These are phyloP conservation scores for Platorchestia sp. DNA, from an alignment of 1,140 invertebrate genomes.

Conservation along the genomic window DNA sequence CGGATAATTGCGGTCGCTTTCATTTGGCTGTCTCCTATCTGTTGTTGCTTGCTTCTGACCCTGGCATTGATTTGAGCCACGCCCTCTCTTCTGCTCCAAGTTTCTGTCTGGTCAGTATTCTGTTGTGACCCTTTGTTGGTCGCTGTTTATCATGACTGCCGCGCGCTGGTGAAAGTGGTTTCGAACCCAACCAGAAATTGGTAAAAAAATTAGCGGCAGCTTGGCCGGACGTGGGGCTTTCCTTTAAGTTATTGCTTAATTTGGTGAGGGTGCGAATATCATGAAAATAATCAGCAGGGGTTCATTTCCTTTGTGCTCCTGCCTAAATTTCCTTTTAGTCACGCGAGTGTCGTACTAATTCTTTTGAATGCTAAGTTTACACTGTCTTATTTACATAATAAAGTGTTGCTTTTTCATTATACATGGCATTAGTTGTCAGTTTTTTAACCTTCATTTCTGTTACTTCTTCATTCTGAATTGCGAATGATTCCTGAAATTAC, in stretches of 20 bases:
- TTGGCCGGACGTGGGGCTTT: neutral
- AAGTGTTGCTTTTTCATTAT: neutral
- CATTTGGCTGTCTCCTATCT: neutral
- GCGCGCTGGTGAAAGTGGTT: neutral
- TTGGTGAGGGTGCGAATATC: neutral
- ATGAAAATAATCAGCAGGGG: neutral
- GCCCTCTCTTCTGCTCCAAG: neutral
- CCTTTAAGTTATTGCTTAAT: neutral
- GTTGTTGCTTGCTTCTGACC: constrained; percentile 28
- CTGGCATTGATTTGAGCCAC: constrained; percentile 10
- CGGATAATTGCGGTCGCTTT: neutral
- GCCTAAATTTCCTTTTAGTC: neutral
- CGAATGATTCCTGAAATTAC: too few species aligned
- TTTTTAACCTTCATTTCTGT: too few species aligned
- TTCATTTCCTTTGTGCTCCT: neutral
- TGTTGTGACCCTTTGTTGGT: neutral
- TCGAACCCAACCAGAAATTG: neutral
- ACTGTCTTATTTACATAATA: neutral
- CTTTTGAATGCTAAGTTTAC: neutral
- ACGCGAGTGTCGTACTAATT: neutral
- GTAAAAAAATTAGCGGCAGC: neutral
- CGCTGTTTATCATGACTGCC: neutral
- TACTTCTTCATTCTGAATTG: too few species aligned
- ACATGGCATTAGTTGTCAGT: too few species aligned
- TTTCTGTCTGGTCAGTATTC: neutral